Evolutionary conservation across 1,140 invertebrate species (phyloP).

Genomic region (Cotesia vestalis): DNA sequence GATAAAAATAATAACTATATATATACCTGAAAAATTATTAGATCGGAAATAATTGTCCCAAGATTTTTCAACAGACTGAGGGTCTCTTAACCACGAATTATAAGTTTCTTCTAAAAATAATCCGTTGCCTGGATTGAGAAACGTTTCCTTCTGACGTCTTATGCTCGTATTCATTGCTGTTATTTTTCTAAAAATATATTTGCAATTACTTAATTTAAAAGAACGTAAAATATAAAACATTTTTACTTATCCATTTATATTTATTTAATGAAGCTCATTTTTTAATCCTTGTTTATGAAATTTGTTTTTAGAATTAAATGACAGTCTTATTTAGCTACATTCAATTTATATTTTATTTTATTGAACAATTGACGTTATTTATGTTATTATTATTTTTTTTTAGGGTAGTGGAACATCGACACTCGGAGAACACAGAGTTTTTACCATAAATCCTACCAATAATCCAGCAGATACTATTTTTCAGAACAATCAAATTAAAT

Average conservation of each 20-base stretch:
- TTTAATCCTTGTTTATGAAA: too few species aligned
- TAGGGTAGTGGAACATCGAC: constrained; percentile 71
- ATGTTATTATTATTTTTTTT: constrained; percentile 33
- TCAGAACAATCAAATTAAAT: constrained; percentile 70
- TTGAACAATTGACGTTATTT: background rate
- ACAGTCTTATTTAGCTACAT: too few species aligned
- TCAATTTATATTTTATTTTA: constrained; percentile 1
- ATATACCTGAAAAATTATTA: constrained; percentile 28
- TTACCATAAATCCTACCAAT: constrained; percentile 68
- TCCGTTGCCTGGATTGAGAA: constrained; percentile 45
- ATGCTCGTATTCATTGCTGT: constrained; percentile 8
- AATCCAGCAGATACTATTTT: constrained; percentile 58
- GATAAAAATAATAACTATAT: too few species aligned
- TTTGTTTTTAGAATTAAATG: too few species aligned
- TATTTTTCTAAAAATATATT: too few species aligned
- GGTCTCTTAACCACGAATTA: constrained; percentile 44
- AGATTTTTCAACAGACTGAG: constrained; percentile 48
- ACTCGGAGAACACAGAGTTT: constrained; percentile 66
- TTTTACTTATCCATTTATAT: too few species aligned
- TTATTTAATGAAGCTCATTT: too few species aligned
- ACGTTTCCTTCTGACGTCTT: constrained; percentile 11
- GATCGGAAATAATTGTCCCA: constrained; percentile 64
- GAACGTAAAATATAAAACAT: too few species aligned
- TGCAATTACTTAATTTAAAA: too few species aligned
- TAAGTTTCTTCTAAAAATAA: constrained; percentile 53